Base-by-base conservation (phyloP, 2,113 vertebrate species). In the Heloderma charlesbogerti region DNA sequence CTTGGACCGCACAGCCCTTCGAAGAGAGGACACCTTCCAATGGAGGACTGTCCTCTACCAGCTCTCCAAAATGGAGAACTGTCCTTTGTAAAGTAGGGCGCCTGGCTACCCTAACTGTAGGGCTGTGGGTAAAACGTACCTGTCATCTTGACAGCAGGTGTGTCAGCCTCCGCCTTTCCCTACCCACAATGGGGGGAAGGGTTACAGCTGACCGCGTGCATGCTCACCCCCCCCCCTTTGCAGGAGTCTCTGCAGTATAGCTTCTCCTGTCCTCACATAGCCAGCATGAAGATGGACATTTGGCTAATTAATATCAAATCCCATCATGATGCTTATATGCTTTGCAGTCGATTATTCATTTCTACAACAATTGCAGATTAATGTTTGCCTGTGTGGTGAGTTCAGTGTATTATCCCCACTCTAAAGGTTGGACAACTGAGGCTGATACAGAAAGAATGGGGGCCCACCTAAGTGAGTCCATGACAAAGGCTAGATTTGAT, bases 251-350 rank as follows among this genome's bases (percentile, higher is more conserved):
- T 79, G 40, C 20, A 22, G 1, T 45, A 1, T 45, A n/a, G 3
- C 9, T 4, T 1, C 37, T 7, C 16, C 16, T 34, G 3, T 22
- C 1, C 6, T 22, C 77, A 3, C 29, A 51, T 0, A 25, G 2
- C 43, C 45, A 34, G 34, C 16, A 82, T 0, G 22, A 37, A 5
- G 16, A 5, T 0, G 0, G 16, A 34, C 31, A 54, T 60, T 60
- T 82, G 20, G 34, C 34, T 60, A 60, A 54, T 20, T 60, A 22
- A 2, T 79, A 48, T 6, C 1, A 4, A 12, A 2, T 13, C 45
- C 51, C 29, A 22, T 15, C 29, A 4, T 79, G 22, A 25, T 51
- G 29, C 43, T 48, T 25, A 25, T 45, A 57, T 6, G 12, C 10
- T 60, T 18, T 60, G 27, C 51, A 60, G 15, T 3, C 2, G 77